Conservation (phyloP, 2,888 invertebrate genomes). For the Campoplex nolae region DNA sequence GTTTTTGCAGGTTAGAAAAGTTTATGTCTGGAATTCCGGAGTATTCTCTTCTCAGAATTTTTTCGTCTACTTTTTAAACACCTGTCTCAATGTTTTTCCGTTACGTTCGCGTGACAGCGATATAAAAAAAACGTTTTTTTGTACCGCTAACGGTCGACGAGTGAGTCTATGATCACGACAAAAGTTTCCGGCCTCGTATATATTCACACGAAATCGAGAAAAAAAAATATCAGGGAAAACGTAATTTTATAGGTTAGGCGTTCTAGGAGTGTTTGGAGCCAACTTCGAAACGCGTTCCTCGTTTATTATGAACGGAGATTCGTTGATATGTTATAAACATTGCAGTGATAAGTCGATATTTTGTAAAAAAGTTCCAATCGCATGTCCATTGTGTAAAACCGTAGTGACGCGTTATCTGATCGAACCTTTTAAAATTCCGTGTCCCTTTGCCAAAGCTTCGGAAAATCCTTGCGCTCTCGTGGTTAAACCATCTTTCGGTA, state of each 20-base stretch:
- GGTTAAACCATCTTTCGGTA: constrained; percentile 94
- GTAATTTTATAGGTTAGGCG: background rate
- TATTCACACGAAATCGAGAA: background rate
- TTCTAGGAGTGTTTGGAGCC: background rate
- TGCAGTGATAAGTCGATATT: constrained; percentile 92
- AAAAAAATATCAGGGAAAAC: background rate
- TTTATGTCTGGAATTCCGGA: too few species aligned
- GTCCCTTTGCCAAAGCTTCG: constrained; percentile 93
- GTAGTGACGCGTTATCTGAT: constrained; percentile 67
- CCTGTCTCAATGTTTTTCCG: background rate
- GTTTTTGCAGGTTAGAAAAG: too few species aligned
- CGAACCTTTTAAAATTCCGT: constrained; percentile 88
- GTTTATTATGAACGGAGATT: constrained; percentile 83
- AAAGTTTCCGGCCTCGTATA: background rate
- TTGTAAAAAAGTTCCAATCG: constrained; percentile 91
- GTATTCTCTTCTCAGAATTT: too few species aligned
- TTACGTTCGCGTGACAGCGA: background rate
- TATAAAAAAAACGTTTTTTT: background rate
- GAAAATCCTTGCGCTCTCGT: constrained; percentile 93
- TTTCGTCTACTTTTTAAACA: background rate
- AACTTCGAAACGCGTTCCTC: background rate
- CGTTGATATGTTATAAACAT: constrained; percentile 96
- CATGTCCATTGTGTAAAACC: constrained; percentile 90
- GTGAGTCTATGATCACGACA: background rate
- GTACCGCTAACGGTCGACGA: background rate